Base-by-base conservation (phyloP, 2,797 vertebrate species). In the Clangula hyemalis region DNA sequence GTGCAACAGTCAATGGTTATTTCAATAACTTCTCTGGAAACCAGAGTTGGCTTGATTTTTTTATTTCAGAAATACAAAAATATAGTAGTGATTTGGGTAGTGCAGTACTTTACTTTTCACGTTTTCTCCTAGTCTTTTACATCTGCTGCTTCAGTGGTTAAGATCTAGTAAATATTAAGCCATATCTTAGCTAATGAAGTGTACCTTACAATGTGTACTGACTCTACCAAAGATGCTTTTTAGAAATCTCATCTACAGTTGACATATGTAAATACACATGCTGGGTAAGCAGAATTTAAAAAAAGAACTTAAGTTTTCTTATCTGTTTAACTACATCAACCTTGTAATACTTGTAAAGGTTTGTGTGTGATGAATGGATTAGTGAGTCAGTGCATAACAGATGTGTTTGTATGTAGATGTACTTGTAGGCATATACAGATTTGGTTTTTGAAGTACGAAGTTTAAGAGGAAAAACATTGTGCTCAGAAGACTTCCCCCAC, bases 381-480 rank as follows among this genome's bases (percentile, higher is more conserved):
- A 81, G 36, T 61, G 47, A 70, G 25, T 13, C 43, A 68, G 20
- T 38, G 32, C 49, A 36, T 54, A 87, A 64, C 20, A 70, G 7
- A 58, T 61, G 53, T 19, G 61, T 79, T 57, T 73, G 8, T 47
- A 13, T 13, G 43, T 8, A 75, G 38, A 66, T 34, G 6, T 32
- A 75, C 25, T 74, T 74, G 61, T 24, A 91, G 84, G n/a, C 14
- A 38, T 24, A 10, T 30, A 76, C 22, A 72, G 32, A 39, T 85
- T 80, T 51, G 60, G 34, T 13, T 22, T 92, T 85, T 61, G 90
- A 93, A 92, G 74, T 57, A 69, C 21, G 89, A 95, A 78, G 13
- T 51, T 79, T 86, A 88, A 89, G 45, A 62, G 28, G 45, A 71
- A 96, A 81, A 57, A 27, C 28, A 70, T 6, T 85, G n/a, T 81